These are phyloP conservation scores for Potamarius usumacintae DNA, from an alignment of 2,113 vertebrate genomes.

Conservation along the genomic window DNA sequence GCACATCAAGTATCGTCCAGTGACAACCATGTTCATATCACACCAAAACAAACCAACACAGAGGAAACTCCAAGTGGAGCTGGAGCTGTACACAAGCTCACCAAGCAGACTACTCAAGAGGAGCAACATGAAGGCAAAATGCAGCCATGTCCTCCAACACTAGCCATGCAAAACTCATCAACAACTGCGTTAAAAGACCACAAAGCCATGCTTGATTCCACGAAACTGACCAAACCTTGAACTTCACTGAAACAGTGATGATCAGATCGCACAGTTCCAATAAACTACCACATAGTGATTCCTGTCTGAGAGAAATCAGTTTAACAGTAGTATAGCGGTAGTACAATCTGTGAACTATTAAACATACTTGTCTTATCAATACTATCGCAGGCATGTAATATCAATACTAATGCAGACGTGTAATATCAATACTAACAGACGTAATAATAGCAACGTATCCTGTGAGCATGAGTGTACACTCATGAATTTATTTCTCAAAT, in stretches of 20 bases:
- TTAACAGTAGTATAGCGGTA: slow-evolving; percentile 12
- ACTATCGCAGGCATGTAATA: background rate
- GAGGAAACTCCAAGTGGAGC: background rate
- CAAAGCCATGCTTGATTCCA: slow-evolving; percentile 18
- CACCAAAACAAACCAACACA: slow-evolving; percentile 16
- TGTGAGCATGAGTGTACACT: background rate
- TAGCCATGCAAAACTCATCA: background rate
- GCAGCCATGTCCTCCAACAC: background rate
- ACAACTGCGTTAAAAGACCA: background rate
- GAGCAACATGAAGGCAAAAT: background rate
- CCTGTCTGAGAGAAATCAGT: background rate
- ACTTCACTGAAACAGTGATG: background rate
- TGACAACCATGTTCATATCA: background rate
- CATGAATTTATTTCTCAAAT: slow-evolving; percentile 22
- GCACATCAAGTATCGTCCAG: background rate
- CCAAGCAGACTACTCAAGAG: slow-evolving; percentile 2
- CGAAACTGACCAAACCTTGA: slow-evolving; percentile 8
- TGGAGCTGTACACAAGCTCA: background rate
- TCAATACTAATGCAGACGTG: background rate
- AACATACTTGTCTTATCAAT: background rate
- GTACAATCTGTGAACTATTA: background rate
- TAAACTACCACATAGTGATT: background rate
- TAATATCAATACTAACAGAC: background rate
- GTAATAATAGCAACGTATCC: background rate
- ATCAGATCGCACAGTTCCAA: background rate